Evolutionary conservation across 2,113 vertebrate species (phyloP), one percentile per base, ranked within the genome.

Genomic region (Hassar affinis): DNA sequence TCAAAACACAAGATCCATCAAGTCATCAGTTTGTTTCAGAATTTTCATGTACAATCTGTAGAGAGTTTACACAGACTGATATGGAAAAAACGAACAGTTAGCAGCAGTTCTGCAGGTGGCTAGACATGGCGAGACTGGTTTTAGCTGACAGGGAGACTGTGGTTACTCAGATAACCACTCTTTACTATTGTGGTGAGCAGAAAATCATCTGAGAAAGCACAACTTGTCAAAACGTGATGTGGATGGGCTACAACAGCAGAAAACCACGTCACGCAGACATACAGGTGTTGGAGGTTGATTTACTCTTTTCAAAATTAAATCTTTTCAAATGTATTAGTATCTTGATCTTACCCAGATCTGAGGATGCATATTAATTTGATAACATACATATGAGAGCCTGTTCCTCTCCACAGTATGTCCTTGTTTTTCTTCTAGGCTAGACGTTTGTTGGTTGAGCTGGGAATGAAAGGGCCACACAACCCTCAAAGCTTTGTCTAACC

Each of bases 391-490:
- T 7, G 11, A 52, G 20, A 78, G 77, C 22, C 12, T 62, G 69
- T 45, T 61, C 42, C 59, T 6, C 35, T 80, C 14, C 47, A 42
- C 51, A 47, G 33, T 35, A 57, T 85, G 79, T 68, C 30, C 3
- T 68, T 47, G 45, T 20, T 54, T 18, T 4, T 57, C 69, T 69
- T 30, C 59, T 64, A n/a, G 17, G 42, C 27, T 22, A 8, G 42
- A 42, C 22, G 27, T 57, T 38, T 49, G 52, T 81, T 85, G 57
- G 54, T 82, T 86, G 42, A 75, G 59, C 33, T 27, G 66, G 61
- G 12, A 81, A 61, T 74, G 74, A 81, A 72, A 54, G 56, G 62
- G 45, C 76, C 68, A 75, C 20, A 83, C 77, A 69, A 54, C 4
- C 33, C 54, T 33, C 30, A 61, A 42, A 1, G 49, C 59, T 84